phyloP scores from a whole-genome alignment of 2,797 vertebrate genomes.

The Gobionotothen gibberifrons region DNA sequence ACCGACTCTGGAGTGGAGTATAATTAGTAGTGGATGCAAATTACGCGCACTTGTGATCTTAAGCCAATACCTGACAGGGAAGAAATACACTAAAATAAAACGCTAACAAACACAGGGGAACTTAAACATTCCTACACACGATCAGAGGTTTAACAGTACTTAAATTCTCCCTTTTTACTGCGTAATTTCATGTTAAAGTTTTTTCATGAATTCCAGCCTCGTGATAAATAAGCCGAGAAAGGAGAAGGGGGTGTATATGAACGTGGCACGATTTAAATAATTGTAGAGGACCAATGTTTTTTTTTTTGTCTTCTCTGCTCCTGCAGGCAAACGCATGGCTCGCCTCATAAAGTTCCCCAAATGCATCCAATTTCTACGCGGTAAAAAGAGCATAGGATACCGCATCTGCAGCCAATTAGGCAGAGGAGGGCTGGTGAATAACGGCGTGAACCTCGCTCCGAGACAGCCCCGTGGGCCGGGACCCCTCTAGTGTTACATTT shows the following conservation, averaged over 20 bases:
- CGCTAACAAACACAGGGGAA: neutral
- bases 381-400: slow-evolving; percentile 79
- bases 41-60: neutral
- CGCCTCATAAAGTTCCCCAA: slow-evolving; percentile 83
- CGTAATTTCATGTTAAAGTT: slow-evolving; percentile 28
- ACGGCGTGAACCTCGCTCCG: slow-evolving; percentile 83
- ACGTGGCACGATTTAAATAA: slow-evolving; percentile 66
- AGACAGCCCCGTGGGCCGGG: slow-evolving; percentile 82
- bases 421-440: slow-evolving; percentile 81
- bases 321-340: slow-evolving; percentile 73
- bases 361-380: slow-evolving; percentile 84
- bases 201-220: slow-evolving; percentile 22
- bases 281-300: slow-evolving; percentile 45
- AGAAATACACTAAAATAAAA: neutral
- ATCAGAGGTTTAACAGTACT: slow-evolving; percentile 9
- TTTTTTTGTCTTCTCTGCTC: slow-evolving; percentile 38
- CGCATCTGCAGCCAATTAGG: slow-evolving; percentile 88
- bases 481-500: slow-evolving; percentile 87
- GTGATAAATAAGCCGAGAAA: slow-evolving; percentile 55
- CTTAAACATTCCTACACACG: neutral
- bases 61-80: slow-evolving; percentile 8
- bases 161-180: slow-evolving; percentile 13
- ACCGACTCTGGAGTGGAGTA: neutral
- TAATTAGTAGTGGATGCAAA: slow-evolving; percentile 12
- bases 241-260: slow-evolving; percentile 43